Evolutionary conservation across 1,140 invertebrate species (phyloP).

Genomic region (Limonius californicus): DNA sequence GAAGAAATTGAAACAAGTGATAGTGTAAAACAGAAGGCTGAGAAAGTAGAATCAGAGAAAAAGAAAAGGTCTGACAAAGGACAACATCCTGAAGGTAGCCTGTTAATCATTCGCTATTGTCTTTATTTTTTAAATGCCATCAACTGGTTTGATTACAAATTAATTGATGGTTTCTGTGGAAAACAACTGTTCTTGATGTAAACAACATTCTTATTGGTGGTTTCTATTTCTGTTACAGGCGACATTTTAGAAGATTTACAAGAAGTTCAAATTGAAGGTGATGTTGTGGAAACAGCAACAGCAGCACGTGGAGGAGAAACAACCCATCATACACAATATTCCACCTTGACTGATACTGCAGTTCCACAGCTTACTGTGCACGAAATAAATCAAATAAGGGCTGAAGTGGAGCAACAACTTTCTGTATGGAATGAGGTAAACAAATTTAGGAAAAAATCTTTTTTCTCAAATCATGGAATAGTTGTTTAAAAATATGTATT

Average conservation of each 20-base stretch:
- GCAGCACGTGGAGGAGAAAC: slow-evolving; percentile 68
- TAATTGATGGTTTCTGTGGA: no score
- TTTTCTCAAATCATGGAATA: no score
- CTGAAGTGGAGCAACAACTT: slow-evolving; percentile 55
- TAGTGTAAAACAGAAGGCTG: slow-evolving; percentile 46
- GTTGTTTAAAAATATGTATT: no score
- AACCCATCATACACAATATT: slow-evolving; percentile 51
- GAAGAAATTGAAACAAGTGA: slow-evolving; percentile 51
- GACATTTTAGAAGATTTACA: slow-evolving; percentile 44
- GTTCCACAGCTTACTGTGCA: slow-evolving; percentile 24
- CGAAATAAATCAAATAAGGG: slow-evolving; percentile 43
- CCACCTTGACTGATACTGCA: slow-evolving; percentile 29
- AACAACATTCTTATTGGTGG: no score
- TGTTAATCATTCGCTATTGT: no score
- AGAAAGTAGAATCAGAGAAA: slow-evolving; percentile 50
- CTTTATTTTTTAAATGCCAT: no score
- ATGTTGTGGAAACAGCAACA: slow-evolving; percentile 61
- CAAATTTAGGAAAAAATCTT: no score
- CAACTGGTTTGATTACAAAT: no score
- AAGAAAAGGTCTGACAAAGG: slow-evolving; percentile 48
- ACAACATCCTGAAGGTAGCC: slow-evolving; percentile 45
- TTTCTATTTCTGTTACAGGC: slow-evolving; percentile 21
- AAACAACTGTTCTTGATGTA: no score
- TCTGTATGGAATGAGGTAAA: slow-evolving; percentile 50
- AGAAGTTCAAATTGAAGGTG: slow-evolving; percentile 70